phyloP scores from a whole-genome alignment of 2,113 vertebrate species.

The Limanda limanda region DNA sequence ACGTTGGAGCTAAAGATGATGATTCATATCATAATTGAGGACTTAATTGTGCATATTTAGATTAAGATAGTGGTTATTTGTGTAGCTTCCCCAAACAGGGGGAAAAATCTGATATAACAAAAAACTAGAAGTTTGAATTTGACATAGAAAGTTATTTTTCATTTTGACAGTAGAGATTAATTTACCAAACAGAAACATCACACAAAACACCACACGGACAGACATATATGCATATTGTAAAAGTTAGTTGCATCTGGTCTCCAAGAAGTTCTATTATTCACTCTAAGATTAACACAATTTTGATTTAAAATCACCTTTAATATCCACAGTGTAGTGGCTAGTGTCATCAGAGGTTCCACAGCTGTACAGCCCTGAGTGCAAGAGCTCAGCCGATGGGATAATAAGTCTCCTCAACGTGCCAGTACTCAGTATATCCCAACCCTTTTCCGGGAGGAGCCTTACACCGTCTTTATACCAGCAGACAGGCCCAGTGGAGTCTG shows the following conservation, averaged over 20 bases:
- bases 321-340: slow-evolving; percentile 79
- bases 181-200: slow-evolving; percentile 33
- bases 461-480: slow-evolving; percentile 80
- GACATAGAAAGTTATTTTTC: slow-evolving; percentile 8
- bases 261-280: slow-evolving; percentile 58
- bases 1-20: slow-evolving; percentile 79
- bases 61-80: slow-evolving; percentile 48
- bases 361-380: slow-evolving; percentile 80
- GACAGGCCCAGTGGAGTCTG: slow-evolving; percentile 76
- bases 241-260: slow-evolving; percentile 70
- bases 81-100: slow-evolving; percentile 45
- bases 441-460: slow-evolving; percentile 66
- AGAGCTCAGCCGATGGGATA: slow-evolving; percentile 76
- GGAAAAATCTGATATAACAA: slow-evolving; percentile 1
- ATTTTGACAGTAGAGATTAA: slow-evolving; percentile 44
- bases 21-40: slow-evolving; percentile 72
- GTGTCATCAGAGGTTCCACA: slow-evolving; percentile 80
- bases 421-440: slow-evolving; percentile 73
- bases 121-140: slow-evolving; percentile 45
- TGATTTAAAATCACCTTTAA: slow-evolving; percentile 79
- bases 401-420: slow-evolving; percentile 69
- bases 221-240: slow-evolving; percentile 17
- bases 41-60: slow-evolving; percentile 62
- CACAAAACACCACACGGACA: slow-evolving; percentile 55
- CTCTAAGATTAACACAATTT: slow-evolving; percentile 47